phyloP scores from a whole-genome alignment of 2,888 invertebrate genomes.

The Idaea dimidiata region DNA sequence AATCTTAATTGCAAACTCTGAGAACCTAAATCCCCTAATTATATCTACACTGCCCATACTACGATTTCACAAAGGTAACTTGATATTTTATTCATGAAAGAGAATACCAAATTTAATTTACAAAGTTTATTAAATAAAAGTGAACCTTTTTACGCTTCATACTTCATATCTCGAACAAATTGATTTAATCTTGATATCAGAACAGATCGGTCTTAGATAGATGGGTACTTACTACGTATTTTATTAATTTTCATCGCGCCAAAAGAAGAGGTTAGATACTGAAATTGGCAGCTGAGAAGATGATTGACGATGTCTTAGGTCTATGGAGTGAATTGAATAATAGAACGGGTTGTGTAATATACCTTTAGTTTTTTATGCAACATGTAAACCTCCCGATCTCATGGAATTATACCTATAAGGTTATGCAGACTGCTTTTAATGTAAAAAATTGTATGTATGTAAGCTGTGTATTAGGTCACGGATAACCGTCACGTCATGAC shows the following conservation, averaged over 20 bases:
- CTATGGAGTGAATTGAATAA: too few relatives aligned
- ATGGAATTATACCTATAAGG: too few relatives aligned
- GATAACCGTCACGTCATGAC: too few relatives aligned
- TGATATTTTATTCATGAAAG: constrained; percentile 1
- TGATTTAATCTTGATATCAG: constrained; percentile 25
- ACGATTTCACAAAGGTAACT: neutral
- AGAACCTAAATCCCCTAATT: neutral
- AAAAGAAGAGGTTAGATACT: constrained; percentile 55
- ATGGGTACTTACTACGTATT: constrained; percentile 10
- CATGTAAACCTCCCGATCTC: too few relatives aligned
- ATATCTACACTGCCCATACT: neutral
- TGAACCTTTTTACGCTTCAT: constrained; percentile 1
- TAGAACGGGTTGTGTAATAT: too few relatives aligned
- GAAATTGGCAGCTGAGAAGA: constrained; percentile 65
- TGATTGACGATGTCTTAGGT: constrained; percentile 47
- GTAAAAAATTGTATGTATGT: too few relatives aligned
- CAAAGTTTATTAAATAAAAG: constrained; percentile 1
- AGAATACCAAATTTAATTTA: neutral
- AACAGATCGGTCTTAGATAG: constrained; percentile 29
- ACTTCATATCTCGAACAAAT: constrained; percentile 7
- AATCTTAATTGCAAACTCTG: neutral
- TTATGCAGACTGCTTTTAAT: too few relatives aligned
- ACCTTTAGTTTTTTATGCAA: too few relatives aligned
- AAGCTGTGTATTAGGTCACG: too few relatives aligned
- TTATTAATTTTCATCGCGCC: constrained; percentile 44